phyloP scores from a whole-genome alignment of 1,140 invertebrate genomes.

The Ips nitidus region DNA sequence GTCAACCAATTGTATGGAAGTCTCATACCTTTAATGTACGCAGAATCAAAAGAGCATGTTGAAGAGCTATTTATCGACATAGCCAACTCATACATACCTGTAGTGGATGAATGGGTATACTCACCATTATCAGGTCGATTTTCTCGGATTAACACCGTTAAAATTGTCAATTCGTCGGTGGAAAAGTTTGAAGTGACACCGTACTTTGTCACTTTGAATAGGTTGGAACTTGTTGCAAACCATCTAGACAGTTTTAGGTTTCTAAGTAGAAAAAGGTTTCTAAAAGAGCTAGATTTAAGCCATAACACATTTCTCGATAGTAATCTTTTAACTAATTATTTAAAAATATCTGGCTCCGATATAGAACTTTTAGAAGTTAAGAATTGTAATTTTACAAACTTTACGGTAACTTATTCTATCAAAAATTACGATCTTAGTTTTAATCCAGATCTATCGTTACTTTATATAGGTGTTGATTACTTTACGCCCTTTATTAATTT shows the following conservation, averaged over 20 bases:
- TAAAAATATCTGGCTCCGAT: not conserved
- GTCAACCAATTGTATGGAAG: not conserved
- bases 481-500: conserved; percentile 4
- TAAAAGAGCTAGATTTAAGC: conserved; percentile 9
- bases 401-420: not conserved
- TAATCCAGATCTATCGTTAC: conserved; percentile 3
- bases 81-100: not conserved
- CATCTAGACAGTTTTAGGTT: conserved; percentile 16
- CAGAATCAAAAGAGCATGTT: not conserved
- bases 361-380: not conserved
- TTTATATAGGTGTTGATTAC: not conserved
- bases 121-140: conserved; percentile 2
- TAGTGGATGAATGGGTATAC: conserved; percentile 19
- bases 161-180: conserved; percentile 18
- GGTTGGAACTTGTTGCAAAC: conserved; percentile 13
- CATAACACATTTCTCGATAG: conserved; percentile 2
- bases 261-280: not conserved
- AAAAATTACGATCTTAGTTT: conserved; percentile 11
- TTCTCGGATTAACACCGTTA: not conserved
- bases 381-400: conserved; percentile 5
- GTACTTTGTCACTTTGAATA: conserved; percentile 1
- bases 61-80: conserved; percentile 10
- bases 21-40: not conserved
- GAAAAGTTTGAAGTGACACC: not conserved
- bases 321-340: conserved; percentile 8